phyloP scores from a whole-genome alignment of 2,888 invertebrate genomes.

The Athalia cordata region DNA sequence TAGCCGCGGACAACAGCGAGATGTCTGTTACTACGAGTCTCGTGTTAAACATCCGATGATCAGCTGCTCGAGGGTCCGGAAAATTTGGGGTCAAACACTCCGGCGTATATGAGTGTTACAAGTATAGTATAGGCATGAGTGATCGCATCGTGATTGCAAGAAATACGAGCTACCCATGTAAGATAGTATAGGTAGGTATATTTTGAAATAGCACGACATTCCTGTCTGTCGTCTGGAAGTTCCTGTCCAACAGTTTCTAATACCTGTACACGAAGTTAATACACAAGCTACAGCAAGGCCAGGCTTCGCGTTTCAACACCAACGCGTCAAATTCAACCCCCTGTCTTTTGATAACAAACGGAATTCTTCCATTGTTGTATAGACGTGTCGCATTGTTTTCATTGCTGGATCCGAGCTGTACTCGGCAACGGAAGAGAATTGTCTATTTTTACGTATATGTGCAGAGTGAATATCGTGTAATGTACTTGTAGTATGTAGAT shows the following conservation, averaged over 20 bases:
- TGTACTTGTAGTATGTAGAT: background rate
- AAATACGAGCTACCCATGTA: no score
- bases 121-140: no score
- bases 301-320: conserved; percentile 64
- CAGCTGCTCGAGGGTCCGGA: no score
- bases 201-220: conserved; percentile 19
- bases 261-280: background rate
- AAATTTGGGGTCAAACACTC: no score
- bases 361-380: conserved; percentile 44
- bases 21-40: no score
- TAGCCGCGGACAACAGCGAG: no score
- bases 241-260: conserved; percentile 33
- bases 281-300: conserved; percentile 26
- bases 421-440: background rate
- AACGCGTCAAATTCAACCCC: conserved; percentile 62
- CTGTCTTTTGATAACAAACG: conserved; percentile 44
- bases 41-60: no score
- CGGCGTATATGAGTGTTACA: no score
- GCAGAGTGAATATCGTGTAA: background rate
- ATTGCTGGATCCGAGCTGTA: conserved; percentile 17
- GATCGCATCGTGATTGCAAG: no score
- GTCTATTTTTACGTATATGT: conserved; percentile 4
- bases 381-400: conserved; percentile 36
- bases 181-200: background rate
- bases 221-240: background rate